These are phyloP conservation scores for Phodopus roborovskii DNA, from an alignment of 2,113 vertebrate species.

Conservation along the genomic window DNA sequence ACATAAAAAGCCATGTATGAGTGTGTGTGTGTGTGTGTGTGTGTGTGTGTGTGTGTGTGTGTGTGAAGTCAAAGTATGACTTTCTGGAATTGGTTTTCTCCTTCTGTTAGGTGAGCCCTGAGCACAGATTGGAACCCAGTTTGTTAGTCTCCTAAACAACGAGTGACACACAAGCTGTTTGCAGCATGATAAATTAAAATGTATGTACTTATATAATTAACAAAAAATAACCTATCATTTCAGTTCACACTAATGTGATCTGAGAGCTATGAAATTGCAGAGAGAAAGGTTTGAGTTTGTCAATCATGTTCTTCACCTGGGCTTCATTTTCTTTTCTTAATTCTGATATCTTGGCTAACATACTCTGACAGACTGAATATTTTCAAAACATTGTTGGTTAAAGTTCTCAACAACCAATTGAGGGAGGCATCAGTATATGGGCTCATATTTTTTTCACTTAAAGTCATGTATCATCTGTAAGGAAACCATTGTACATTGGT, in stretches of 20 bases:
- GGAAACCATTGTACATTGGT: constrained; percentile 38
- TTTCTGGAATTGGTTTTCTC: background rate
- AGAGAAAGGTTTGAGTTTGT: background rate
- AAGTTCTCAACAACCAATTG: constrained; percentile 42
- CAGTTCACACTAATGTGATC: background rate
- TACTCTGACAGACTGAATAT: constrained; percentile 49
- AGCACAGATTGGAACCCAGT: too few species aligned
- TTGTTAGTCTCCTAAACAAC: background rate
- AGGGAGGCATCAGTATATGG: background rate
- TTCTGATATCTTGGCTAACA: constrained; percentile 34
- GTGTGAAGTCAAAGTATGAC: background rate
- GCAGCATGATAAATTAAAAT: background rate
- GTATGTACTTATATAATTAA: background rate
- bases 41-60: background rate
- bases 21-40: background rate
- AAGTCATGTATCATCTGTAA: background rate
- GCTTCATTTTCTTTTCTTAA: background rate
- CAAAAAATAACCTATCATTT: background rate
- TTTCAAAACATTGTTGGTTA: constrained; percentile 63
- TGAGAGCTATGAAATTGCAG: background rate
- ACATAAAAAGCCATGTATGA: background rate
- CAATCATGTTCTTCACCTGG: background rate
- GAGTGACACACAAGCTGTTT: background rate
- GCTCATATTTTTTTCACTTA: background rate
- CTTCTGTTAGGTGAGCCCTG: background rate